Conservation (phyloP, 2,888 invertebrate species). For the Latheticus oryzae region DNA sequence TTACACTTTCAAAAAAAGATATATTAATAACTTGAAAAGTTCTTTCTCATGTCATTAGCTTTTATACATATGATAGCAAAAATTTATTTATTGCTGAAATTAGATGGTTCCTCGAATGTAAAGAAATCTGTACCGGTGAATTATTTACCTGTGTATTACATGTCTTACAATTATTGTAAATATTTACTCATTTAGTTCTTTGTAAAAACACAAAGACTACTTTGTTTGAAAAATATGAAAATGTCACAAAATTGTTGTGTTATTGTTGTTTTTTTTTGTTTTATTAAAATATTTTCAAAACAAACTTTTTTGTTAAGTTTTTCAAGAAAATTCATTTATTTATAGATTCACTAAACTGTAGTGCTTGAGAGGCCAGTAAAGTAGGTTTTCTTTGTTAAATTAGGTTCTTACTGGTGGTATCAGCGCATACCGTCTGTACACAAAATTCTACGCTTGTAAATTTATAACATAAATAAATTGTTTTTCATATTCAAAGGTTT, state of each 20-base stretch:
- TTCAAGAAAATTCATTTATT: not conserved
- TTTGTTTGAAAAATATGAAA: conserved; percentile 21
- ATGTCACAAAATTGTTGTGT: conserved; percentile 17
- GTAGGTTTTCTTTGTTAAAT: too few species aligned
- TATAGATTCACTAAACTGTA: too few species aligned
- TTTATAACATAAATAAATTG: conserved; percentile 39
- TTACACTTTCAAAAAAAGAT: too few species aligned
- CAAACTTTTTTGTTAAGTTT: conserved; percentile 7
- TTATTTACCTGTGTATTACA: not conserved
- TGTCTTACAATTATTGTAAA: conserved; percentile 13
- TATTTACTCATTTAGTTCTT: conserved; percentile 6
- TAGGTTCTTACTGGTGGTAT: conserved; percentile 28
- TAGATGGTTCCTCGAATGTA: too few species aligned
- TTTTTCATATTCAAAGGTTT: too few species aligned
- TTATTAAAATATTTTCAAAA: conserved; percentile 5
- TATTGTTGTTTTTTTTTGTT: conserved; percentile 21
- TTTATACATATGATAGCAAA: too few species aligned
- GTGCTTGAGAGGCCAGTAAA: conserved; percentile 21
- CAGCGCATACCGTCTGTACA: conserved; percentile 26
- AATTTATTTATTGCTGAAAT: too few species aligned
- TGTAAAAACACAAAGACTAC: not conserved
- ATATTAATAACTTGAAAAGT: too few species aligned
- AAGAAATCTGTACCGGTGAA: too few species aligned
- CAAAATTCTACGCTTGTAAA: conserved; percentile 42
- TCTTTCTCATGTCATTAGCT: too few species aligned